Evolutionary conservation across 2,888 invertebrate genomes (phyloP).

Genomic region (Acanthopleura granulata): DNA sequence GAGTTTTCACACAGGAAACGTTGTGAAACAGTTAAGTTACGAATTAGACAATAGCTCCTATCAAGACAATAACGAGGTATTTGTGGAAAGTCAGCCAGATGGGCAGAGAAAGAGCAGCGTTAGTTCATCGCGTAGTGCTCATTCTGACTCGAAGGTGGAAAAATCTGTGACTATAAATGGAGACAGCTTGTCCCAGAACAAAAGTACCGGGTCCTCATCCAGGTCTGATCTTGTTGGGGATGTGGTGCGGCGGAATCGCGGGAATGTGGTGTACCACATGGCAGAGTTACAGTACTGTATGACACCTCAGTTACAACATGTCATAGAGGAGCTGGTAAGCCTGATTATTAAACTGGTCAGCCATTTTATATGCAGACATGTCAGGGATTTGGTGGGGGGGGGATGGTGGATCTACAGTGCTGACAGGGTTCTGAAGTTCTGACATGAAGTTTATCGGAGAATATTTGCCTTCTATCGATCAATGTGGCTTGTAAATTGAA

Average conservation of each 20-base stretch:
- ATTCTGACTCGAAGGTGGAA: neutral
- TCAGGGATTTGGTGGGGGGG: too few relatives aligned
- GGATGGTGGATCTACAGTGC: too few relatives aligned
- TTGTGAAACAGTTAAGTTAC: constrained; percentile 1
- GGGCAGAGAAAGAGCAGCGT: neutral
- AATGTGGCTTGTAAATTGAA: too few relatives aligned
- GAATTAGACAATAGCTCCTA: neutral
- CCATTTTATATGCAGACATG: too few relatives aligned
- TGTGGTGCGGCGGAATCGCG: constrained; percentile 11
- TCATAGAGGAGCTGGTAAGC: constrained; percentile 60
- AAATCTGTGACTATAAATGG: neutral
- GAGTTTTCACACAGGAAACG: neutral
- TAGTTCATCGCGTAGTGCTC: neutral
- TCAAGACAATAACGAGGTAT: neutral
- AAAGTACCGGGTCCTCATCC: neutral
- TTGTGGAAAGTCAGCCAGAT: neutral
- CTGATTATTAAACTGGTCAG: too few relatives aligned
- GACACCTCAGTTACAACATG: constrained; percentile 51
- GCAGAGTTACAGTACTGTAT: constrained; percentile 56
- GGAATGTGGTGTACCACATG: constrained; percentile 58
- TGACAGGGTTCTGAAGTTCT: too few relatives aligned
- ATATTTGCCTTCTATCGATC: too few relatives aligned
- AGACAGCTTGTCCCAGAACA: neutral
- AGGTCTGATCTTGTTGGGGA: neutral
- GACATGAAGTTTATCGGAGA: too few relatives aligned